Base-by-base conservation (phyloP, 2,888 invertebrate species). In the Bhutanitis thaidina region DNA sequence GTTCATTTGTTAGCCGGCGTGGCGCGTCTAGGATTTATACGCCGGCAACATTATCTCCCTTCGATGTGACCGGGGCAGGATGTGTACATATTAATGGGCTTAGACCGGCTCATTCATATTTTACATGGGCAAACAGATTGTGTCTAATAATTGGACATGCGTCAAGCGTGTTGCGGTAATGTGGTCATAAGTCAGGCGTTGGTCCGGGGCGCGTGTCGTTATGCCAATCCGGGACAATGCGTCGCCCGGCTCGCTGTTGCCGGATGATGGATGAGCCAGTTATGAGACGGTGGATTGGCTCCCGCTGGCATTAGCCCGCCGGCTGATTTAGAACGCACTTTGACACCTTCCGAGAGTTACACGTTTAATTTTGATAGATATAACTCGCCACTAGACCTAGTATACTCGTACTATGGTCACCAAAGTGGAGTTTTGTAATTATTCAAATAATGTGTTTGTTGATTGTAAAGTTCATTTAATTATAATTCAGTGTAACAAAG, bases 81-180 rank as follows among this genome's bases (percentile, higher is more conserved):
- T 53, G 52, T 54, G 43, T 55, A 44, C 43, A 49, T 64, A 81
- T 83, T 83, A 82, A 80, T 82, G 76, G 72, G 60, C 60, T 27
- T 34, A 44, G 43, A 66, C 70, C 68, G 68, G 69, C 73, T 79
- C 76, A 80, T 84, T 83, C 80, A 86, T 87, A 85, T 84, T 84
- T 84, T 83, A 83, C 82, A 66, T 71, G 69, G 67, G 74, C 72
- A 72, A 80, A 81, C 75, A 83, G 77, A 85, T 84, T 81, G 83
- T 84, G 67, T 75, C 82, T 80, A 80, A 80, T 87, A 87, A 87
- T 87, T 86, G 86, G 84, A 84, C 81, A 83, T 79, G 81, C 80
- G 85, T 86, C 87, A 85, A 76, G 77, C 76, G 71, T 80, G 86
- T 83, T 80, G 77, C 71, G 71, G 77, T 85, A 86, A 88, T 88